Conservation (phyloP, 2,888 invertebrate genomes). For the Brachypterus glaber region DNA sequence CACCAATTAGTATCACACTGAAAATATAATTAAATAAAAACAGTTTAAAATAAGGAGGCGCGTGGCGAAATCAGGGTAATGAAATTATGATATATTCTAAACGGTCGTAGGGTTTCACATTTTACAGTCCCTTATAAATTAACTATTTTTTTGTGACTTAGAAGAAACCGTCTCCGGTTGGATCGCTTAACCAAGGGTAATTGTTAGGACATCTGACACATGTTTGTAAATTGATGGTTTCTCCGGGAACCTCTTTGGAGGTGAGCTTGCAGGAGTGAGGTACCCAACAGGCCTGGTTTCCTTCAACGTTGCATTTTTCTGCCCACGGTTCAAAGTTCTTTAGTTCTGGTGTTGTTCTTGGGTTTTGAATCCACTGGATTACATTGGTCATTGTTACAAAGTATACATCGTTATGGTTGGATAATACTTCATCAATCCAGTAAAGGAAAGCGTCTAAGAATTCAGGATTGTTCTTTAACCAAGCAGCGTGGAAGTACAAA, state of each 20-base stretch:
- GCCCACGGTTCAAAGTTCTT: slow-evolving; percentile 92
- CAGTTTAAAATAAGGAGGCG: no score
- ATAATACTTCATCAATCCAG: slow-evolving; percentile 83
- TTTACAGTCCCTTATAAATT: slow-evolving; percentile 25
- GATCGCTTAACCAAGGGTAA: slow-evolving; percentile 92
- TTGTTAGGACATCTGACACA: slow-evolving; percentile 89
- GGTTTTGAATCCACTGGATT: slow-evolving; percentile 93
- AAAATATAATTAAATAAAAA: no score
- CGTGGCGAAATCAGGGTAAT: no score
- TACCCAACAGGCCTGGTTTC: slow-evolving; percentile 73
- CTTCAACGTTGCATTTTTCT: slow-evolving; percentile 87
- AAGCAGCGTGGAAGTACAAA: slow-evolving; percentile 88
- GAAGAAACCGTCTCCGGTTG: slow-evolving; percentile 82
- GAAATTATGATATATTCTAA: no score
- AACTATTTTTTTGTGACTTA: slow-evolving; percentile 45
- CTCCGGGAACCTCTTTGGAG: slow-evolving; percentile 87
- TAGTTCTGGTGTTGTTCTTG: slow-evolving; percentile 70
- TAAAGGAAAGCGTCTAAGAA: slow-evolving; percentile 85
- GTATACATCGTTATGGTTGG: slow-evolving; percentile 82
- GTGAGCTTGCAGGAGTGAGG: slow-evolving; percentile 86
- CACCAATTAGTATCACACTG: no score
- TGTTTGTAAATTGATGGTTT: slow-evolving; percentile 87
- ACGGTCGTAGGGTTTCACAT: no score
- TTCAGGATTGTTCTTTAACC: slow-evolving; percentile 88
- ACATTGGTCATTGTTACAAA: slow-evolving; percentile 95